A percentile compares a stretch with the other conserved stretches of the same genome.
Evolutionary conservation across 1,140 invertebrate species (phyloP).

Genomic region (Drosophila nebulosa): DNA sequence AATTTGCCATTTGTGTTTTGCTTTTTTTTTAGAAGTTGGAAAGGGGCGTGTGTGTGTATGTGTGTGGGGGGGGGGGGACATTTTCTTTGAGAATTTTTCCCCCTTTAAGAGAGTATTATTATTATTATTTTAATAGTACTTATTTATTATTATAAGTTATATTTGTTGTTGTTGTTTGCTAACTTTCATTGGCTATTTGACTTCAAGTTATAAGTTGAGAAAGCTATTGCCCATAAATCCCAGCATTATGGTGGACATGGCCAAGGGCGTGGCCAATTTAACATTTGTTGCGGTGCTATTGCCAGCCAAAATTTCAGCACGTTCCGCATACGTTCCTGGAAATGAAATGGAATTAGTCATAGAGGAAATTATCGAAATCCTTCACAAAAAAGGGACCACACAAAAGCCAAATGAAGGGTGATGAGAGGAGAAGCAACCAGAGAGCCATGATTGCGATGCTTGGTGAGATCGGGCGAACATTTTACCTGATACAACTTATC

Average conservation of each 20-base stretch:
- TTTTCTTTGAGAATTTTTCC: neutral
- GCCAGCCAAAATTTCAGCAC: slow-evolving; percentile 83
- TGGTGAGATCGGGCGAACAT: too few relatives aligned
- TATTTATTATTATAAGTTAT: neutral
- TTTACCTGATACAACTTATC: slow-evolving; percentile 83
- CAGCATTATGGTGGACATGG: slow-evolving; percentile 76
- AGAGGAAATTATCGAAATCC: too few relatives aligned
- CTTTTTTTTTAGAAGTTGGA: neutral
- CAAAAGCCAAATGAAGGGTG: too few relatives aligned
- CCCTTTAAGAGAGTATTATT: neutral
- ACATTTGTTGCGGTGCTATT: slow-evolving; percentile 82
- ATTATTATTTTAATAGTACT: neutral
- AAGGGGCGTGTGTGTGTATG: too few relatives aligned
- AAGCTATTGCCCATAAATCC: slow-evolving; percentile 69
- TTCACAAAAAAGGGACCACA: too few relatives aligned
- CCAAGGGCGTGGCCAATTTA: slow-evolving; percentile 50
- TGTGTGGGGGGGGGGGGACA: too few relatives aligned
- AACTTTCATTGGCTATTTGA: slow-evolving; percentile 33
- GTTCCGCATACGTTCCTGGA: slow-evolving; percentile 82
- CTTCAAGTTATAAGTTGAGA: slow-evolving; percentile 78
- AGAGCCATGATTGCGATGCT: too few relatives aligned
- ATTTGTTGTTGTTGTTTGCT: neutral
- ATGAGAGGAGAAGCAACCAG: too few relatives aligned
- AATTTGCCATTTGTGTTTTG: neutral
- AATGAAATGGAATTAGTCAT: neutral